Base-by-base conservation (phyloP, 2,888 invertebrate genomes). In the Chouioia cunea region DNA sequence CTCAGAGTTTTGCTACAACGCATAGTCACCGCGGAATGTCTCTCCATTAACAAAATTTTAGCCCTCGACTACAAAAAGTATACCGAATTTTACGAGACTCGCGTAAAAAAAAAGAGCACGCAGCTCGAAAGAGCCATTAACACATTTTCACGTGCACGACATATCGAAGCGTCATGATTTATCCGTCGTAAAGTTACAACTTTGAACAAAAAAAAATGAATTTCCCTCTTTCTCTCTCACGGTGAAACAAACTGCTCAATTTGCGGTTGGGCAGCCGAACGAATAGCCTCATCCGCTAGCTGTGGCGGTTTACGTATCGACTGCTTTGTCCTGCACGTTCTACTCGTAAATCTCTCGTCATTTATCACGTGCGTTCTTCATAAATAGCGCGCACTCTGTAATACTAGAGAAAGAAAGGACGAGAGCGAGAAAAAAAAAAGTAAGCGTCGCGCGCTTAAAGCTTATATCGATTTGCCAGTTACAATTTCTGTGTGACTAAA, bases 161-260 rank as follows among this genome's bases (percentile, higher is more conserved):
- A 36, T 36, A 36, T 36, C 36, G 22, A 44, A 46, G 36, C 18
- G 20, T 15, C 27, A 44, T 46, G 20, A 46, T 58, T 58, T 58
- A 58, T 46, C 46, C 15, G 15, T 50, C 50, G 27, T 65, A 65
- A 64, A 54, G 57, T 36, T 36, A 12, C 36, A 36, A 36, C 36
- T 36, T 64, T 59, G 53, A 53, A 57, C 62, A 20, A n/a, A 58
- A 52, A 64, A 46, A 63, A 62, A 63, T 50, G 69, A 18, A 36
- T 43, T 52, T 53, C 18, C 44, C 23, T 20, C 2, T 12, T 22
- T 12, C 16, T 1, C 8, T 4, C 4, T 44, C 3, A 70, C 73
- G 14, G 2, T 74, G 76, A 80, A 82, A 83, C 81, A 83, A 82
- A 83, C 81, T 81, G 79, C 79, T 82, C 82, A 82, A 83, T 83